phyloP scores from a whole-genome alignment of 2,888 invertebrate species.

The Cheilosia scutellata region DNA sequence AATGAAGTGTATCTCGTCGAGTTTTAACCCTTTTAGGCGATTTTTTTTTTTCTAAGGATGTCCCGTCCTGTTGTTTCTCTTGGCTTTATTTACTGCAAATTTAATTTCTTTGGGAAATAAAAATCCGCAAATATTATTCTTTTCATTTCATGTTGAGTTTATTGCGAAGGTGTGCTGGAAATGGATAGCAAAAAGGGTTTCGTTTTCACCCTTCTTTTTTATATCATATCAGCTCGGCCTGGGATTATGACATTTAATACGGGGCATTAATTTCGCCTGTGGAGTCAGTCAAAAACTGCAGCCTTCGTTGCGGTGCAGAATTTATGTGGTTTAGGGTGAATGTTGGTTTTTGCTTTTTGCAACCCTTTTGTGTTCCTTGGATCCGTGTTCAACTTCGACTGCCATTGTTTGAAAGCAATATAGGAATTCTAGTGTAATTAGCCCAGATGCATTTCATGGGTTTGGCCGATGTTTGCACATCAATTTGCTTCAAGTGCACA shows the following conservation, averaged over 20 bases:
- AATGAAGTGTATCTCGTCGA: neutral
- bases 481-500: constrained; percentile 40
- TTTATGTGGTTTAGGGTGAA: constrained; percentile 37
- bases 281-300: constrained; percentile 56
- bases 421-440: constrained; percentile 54
- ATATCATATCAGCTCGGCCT: constrained; percentile 8
- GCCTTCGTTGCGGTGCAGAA: constrained; percentile 23
- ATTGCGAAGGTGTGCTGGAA: constrained; percentile 70
- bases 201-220: constrained; percentile 46
- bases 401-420: constrained; percentile 55
- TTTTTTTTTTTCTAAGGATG: neutral
- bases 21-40: constrained; percentile 30
- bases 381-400: neutral
- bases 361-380: constrained; percentile 33
- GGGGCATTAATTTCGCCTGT: constrained; percentile 53
- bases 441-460: constrained; percentile 52
- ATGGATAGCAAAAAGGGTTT: constrained; percentile 40
- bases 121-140: constrained; percentile 67
- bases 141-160: constrained; percentile 45
- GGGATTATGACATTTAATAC: constrained; percentile 74
- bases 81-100: constrained; percentile 50
- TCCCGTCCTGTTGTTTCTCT: constrained; percentile 18
- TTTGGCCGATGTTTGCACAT: constrained; percentile 42
- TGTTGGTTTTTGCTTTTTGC: constrained; percentile 32
- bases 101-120: constrained; percentile 29